These are phyloP conservation scores for Xylota segnis DNA, from an alignment of 2,888 invertebrate species.

Conservation along the genomic window DNA sequence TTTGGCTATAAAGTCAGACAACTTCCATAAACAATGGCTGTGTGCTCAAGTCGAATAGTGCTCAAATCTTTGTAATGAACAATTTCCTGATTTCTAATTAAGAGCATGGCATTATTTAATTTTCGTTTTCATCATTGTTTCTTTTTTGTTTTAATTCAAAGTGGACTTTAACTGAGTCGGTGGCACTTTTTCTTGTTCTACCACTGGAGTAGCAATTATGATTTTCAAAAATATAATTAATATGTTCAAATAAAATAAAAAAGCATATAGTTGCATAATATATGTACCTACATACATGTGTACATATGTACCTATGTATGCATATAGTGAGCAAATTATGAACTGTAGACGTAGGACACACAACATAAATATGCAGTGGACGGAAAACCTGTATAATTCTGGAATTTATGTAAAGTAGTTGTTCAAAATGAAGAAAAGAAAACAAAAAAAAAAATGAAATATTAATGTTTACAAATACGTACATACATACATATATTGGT, in stretches of 20 bases:
- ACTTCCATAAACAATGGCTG: background rate
- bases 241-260: background rate
- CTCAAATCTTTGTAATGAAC: background rate
- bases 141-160: background rate
- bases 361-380: background rate
- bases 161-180: background rate
- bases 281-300: too few species aligned
- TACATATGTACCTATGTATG: background rate
- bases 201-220: background rate
- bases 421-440: background rate
- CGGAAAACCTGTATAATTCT: background rate
- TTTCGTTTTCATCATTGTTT: background rate
- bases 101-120: background rate
- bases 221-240: background rate
- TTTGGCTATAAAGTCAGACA: background rate
- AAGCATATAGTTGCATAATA: slow-evolving; percentile 6
- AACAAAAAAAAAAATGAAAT: background rate
- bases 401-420: background rate
- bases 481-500: background rate
- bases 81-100: slow-evolving; percentile 18
- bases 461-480: background rate
- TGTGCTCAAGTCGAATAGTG: too few species aligned
- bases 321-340: slow-evolving; percentile 5
- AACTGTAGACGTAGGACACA: slow-evolving; percentile 43
- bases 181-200: background rate